Percentiles rank a stretch among this genome's conserved stretches.
These are phyloP conservation scores for Pimpla rufipes DNA, from an alignment of 2,888 invertebrate species.

Conservation along the genomic window DNA sequence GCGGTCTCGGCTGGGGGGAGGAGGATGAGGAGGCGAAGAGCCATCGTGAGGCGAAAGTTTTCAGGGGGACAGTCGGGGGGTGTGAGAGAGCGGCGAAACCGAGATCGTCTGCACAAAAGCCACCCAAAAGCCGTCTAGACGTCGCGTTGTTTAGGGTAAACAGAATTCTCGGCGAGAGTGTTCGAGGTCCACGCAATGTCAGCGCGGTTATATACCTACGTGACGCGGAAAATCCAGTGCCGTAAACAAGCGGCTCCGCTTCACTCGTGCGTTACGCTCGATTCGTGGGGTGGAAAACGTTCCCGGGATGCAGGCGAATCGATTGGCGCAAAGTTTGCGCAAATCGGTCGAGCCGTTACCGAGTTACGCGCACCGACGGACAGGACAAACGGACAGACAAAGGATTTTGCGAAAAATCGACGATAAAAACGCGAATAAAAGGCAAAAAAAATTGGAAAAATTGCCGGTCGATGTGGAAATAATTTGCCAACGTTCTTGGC, in stretches of 20 bases:
- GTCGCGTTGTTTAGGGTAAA: constrained; percentile 78
- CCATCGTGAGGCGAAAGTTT: constrained; percentile 60
- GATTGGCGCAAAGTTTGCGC: no score
- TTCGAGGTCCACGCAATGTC: not conserved
- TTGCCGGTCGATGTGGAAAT: no score
- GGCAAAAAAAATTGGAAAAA: no score
- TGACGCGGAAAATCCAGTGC: not conserved
- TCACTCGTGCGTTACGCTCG: no score
- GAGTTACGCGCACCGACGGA: no score
- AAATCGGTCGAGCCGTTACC: no score
- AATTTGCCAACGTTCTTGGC: no score
- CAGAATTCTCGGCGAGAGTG: constrained; percentile 56
- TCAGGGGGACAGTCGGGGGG: constrained; percentile 44
- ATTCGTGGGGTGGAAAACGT: no score
- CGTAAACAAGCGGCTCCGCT: not conserved
- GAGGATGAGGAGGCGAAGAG: constrained; percentile 57
- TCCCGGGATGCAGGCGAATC: no score
- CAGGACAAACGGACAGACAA: no score
- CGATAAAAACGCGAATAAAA: not conserved
- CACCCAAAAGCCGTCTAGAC: constrained; percentile 79
- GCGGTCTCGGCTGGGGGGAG: not conserved
- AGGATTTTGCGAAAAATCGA: no score
- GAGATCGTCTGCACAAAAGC: constrained; percentile 60
- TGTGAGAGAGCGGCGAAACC: constrained; percentile 32
- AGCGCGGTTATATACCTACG: not conserved